A percentile compares a stretch with the other conserved stretches of the same genome.
Evolutionary conservation across 2,888 invertebrate genomes (phyloP).

Genomic region (Koerneria pararmatus): DNA sequence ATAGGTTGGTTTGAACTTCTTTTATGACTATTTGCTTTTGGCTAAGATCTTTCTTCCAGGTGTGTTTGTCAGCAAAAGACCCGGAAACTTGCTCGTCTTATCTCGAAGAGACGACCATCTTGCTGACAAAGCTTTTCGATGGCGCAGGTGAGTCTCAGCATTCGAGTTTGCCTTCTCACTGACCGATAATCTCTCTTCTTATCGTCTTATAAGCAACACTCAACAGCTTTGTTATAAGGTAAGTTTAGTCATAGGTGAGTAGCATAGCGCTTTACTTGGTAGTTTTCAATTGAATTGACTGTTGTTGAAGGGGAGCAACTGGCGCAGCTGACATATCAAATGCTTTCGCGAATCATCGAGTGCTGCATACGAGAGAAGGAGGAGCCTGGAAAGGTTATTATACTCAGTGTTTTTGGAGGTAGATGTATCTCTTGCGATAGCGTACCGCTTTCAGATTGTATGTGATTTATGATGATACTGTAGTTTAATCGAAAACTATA

Average conservation of each 20-base stretch:
- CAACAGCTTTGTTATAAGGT: no score
- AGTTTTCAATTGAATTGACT: not conserved
- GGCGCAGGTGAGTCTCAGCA: slow-evolving; percentile 34
- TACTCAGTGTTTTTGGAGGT: no score
- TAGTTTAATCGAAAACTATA: no score
- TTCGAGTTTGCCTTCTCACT: slow-evolving; percentile 23
- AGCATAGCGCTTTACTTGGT: no score
- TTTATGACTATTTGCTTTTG: no score
- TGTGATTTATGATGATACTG: no score
- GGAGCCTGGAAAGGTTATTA: slow-evolving; percentile 27
- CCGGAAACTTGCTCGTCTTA: slow-evolving; percentile 27
- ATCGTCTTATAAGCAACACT: slow-evolving; percentile 23
- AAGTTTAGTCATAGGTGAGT: no score
- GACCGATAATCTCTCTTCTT: slow-evolving; percentile 18
- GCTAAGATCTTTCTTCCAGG: slow-evolving; percentile 9
- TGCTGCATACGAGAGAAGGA: slow-evolving; percentile 39
- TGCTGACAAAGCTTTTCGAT: slow-evolving; percentile 44
- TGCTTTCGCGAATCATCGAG: slow-evolving; percentile 37
- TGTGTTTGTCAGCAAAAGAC: slow-evolving; percentile 45
- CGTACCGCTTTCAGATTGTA: no score
- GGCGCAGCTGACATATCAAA: slow-evolving; percentile 40
- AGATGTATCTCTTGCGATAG: no score
- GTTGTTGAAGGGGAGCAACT: slow-evolving; percentile 37
- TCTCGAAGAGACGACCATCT: slow-evolving; percentile 36
- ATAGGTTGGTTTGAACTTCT: no score